phyloP scores from a whole-genome alignment of 2,888 invertebrate species.

The Eristalis pertinax region DNA sequence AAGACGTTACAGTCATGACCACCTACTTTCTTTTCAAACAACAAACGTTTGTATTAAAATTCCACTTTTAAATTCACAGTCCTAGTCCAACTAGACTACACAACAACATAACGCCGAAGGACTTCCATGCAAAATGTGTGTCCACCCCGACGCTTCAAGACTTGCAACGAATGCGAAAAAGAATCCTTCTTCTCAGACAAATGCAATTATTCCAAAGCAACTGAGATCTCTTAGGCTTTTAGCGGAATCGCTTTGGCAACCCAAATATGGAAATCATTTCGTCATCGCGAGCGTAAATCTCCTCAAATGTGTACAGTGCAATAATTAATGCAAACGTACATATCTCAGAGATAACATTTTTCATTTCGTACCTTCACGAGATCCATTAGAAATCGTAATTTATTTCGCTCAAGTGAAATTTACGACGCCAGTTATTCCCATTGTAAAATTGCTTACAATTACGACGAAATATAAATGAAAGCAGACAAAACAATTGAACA shows the following conservation, averaged over 20 bases:
- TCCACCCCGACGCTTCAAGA: no score
- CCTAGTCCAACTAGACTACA: no score
- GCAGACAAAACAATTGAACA: neutral
- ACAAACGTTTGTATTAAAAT: no score
- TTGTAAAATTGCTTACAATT: constrained; percentile 41
- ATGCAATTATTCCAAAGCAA: neutral
- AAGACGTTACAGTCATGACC: no score
- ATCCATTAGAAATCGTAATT: constrained; percentile 30
- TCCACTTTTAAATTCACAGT: no score
- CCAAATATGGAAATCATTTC: neutral
- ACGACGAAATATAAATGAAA: constrained; percentile 4
- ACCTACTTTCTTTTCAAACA: no score
- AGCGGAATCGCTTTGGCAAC: neutral
- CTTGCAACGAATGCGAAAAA: no score
- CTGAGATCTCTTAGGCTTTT: neutral
- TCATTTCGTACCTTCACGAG: neutral
- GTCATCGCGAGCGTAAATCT: neutral
- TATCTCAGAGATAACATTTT: neutral
- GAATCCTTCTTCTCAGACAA: neutral
- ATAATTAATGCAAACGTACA: neutral
- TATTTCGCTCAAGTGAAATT: constrained; percentile 44
- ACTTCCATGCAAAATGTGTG: no score
- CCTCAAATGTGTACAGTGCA: neutral
- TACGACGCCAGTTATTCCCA: constrained; percentile 18
- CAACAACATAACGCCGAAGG: no score